Evolutionary conservation across 2,113 vertebrate genomes (phyloP).

Genomic region (Halcyon senegalensis): DNA sequence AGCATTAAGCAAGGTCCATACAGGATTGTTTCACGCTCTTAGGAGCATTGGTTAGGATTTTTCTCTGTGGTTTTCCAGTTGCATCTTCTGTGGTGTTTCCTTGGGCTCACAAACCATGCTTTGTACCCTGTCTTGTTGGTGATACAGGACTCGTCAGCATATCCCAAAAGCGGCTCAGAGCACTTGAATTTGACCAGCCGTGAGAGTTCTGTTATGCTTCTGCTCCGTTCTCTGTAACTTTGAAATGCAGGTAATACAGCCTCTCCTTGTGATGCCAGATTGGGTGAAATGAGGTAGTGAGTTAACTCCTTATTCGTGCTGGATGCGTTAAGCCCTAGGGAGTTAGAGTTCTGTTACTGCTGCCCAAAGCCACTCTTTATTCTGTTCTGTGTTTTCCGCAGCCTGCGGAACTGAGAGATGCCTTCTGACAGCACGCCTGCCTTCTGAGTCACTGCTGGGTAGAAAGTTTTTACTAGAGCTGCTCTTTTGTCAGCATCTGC

Average conservation of each 20-base stretch:
- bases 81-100: neutral
- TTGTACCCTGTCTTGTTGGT: rapidly evolving
- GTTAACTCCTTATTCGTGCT: neutral
- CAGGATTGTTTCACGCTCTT: neutral
- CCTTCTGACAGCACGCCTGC: neutral
- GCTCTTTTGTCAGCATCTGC: neutral
- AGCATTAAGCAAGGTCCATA: neutral
- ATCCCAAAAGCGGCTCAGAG: neutral
- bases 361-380: neutral
- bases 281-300: neutral
- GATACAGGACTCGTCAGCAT: neutral
- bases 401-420: neutral
- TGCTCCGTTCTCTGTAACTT: neutral
- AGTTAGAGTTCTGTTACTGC: neutral
- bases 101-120: neutral
- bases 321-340: neutral
- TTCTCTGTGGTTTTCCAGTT: neutral
- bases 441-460: neutral
- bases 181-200: neutral
- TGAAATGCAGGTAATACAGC: neutral
- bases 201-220: neutral
- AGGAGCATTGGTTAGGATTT: neutral
- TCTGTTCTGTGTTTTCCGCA: neutral
- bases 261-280: neutral
- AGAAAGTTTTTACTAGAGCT: neutral